Conservation (phyloP, 2,797 vertebrate genomes). For the Apogon talboti region DNA sequence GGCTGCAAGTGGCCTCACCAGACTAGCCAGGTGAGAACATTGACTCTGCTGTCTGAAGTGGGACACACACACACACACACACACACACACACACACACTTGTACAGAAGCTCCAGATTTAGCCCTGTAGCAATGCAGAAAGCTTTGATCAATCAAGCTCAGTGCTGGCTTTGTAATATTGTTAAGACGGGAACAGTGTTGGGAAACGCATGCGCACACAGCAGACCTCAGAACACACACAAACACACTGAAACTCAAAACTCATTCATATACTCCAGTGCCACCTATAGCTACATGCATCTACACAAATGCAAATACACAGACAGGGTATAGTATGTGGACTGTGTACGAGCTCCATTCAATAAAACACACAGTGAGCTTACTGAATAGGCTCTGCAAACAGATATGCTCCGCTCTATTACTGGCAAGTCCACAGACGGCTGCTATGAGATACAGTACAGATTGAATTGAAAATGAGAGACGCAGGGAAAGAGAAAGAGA, state of each 20-base stretch:
- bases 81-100: constrained; percentile 8
- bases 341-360: constrained; percentile 13
- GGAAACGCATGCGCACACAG: constrained; percentile 3
- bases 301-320: neutral
- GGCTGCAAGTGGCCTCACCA: constrained; percentile 27
- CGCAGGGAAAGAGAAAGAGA: constrained; percentile 12
- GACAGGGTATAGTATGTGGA: neutral
- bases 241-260: neutral
- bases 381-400: constrained; percentile 19
- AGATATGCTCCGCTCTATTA: constrained; percentile 37
- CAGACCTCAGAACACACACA: neutral
- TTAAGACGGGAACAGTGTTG: constrained; percentile 23
- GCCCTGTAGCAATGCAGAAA: constrained; percentile 33
- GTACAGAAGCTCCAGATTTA: constrained; percentile 53
- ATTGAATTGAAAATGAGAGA: constrained; percentile 31
- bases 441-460: constrained; percentile 53
- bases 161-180: constrained; percentile 21
- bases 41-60: constrained; percentile 25
- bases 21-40: constrained; percentile 36
- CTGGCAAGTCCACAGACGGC: constrained; percentile 41
- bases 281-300: neutral
- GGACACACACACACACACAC: constrained; percentile 6
- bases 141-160: constrained; percentile 66
- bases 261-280: neutral
- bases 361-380: constrained; percentile 23